Evolutionary conservation across 2,113 vertebrate genomes (phyloP).

Genomic region (Cairina moschata): DNA sequence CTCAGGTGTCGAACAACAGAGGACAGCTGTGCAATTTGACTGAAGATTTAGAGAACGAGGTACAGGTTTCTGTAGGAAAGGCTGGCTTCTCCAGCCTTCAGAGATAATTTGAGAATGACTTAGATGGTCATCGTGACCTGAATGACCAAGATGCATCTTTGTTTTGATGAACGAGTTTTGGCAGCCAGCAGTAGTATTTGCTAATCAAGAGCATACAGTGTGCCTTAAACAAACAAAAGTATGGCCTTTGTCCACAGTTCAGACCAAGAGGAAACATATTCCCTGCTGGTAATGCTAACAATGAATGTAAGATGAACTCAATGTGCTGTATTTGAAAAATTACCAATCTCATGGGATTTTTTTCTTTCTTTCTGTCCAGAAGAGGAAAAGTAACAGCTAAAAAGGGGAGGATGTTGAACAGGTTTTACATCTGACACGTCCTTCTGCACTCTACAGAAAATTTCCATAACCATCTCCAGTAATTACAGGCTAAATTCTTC

Average conservation of each 20-base stretch:
- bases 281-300: background rate
- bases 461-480: background rate
- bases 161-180: background rate
- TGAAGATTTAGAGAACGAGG: background rate
- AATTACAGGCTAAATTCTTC: constrained; percentile 14
- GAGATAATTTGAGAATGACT: background rate
- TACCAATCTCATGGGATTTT: background rate
- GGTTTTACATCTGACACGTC: background rate
- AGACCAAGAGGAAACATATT: background rate
- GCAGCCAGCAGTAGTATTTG: background rate
- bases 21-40: background rate
- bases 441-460: constrained; percentile 3
- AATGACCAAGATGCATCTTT: background rate
- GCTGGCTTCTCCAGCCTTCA: background rate
- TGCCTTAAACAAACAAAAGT: background rate
- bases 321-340: background rate
- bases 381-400: background rate
- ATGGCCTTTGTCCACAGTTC: background rate
- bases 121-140: background rate
- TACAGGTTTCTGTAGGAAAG: background rate
- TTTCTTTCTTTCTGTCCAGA: background rate
- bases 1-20: background rate
- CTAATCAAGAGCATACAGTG: background rate
- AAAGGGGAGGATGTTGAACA: background rate
- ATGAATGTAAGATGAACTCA: background rate